Conservation (phyloP, 2,113 vertebrate genomes). For the Centrocercus urophasianus region DNA sequence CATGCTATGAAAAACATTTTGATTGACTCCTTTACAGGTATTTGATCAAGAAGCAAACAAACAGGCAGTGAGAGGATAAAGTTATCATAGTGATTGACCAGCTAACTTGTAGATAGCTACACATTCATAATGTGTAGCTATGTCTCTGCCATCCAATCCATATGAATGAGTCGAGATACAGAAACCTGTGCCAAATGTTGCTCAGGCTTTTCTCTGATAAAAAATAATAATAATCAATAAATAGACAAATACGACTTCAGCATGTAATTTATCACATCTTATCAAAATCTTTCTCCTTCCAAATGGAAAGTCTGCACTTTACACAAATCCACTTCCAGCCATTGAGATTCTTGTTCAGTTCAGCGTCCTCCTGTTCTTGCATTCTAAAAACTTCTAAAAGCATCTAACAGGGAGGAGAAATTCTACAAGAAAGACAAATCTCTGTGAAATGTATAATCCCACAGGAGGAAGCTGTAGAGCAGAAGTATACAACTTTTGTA, state of each 20-base stretch:
- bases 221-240: neutral
- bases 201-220: neutral
- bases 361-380: neutral
- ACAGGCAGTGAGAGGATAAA: neutral
- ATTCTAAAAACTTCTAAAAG: constrained; percentile 12
- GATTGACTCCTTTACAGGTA: neutral
- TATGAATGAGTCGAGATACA: neutral
- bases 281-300: neutral
- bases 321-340: neutral
- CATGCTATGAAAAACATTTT: neutral
- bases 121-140: neutral
- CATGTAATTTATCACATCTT: neutral
- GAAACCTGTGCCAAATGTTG: neutral
- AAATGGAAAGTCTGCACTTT: neutral
- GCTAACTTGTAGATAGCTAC: neutral
- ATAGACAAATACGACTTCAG: neutral
- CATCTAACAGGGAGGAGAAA: constrained; percentile 24
- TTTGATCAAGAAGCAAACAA: neutral
- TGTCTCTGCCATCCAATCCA: neutral
- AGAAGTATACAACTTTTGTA: constrained; percentile 19
- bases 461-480: neutral
- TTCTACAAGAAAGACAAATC: neutral
- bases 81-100: neutral
- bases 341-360: neutral
- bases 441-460: constrained; percentile 8